Evolutionary conservation across 1,140 invertebrate genomes (phyloP).

Genomic region (Triops cancriformis): DNA sequence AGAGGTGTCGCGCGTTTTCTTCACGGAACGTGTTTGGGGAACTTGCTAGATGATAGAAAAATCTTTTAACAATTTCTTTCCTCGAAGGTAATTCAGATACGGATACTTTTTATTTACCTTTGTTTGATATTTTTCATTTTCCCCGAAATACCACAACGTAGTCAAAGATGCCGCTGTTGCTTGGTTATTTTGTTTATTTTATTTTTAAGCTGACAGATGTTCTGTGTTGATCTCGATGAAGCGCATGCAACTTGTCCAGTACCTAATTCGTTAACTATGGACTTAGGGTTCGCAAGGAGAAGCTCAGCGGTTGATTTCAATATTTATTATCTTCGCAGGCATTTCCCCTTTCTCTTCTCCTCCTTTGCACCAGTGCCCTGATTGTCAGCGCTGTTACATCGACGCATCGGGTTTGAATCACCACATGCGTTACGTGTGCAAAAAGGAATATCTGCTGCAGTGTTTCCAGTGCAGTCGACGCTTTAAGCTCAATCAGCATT

Average conservation of each 20-base stretch:
- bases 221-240: neutral
- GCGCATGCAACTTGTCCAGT: neutral
- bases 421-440: conserved; percentile 12
- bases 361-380: neutral
- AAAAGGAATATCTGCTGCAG: neutral
- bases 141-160: too few relatives aligned
- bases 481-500: neutral
- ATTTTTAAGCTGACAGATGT: too few relatives aligned
- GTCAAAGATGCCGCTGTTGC: too few relatives aligned
- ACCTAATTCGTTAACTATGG: neutral
- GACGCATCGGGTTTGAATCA: conserved; percentile 9
- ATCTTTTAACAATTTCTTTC: too few relatives aligned
- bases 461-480: conserved; percentile 4
- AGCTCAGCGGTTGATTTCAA: neutral
- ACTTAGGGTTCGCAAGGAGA: neutral
- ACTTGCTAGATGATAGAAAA: too few relatives aligned
- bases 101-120: too few relatives aligned
- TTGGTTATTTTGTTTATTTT: too few relatives aligned
- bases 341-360: neutral
- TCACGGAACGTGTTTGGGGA: too few relatives aligned
- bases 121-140: too few relatives aligned
- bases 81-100: too few relatives aligned
- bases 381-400: conserved; percentile 9
- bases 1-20: too few relatives aligned
- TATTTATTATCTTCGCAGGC: conserved; percentile 6